Base-by-base conservation (phyloP, 2,113 vertebrate species). In the Quiscalus mexicanus region DNA sequence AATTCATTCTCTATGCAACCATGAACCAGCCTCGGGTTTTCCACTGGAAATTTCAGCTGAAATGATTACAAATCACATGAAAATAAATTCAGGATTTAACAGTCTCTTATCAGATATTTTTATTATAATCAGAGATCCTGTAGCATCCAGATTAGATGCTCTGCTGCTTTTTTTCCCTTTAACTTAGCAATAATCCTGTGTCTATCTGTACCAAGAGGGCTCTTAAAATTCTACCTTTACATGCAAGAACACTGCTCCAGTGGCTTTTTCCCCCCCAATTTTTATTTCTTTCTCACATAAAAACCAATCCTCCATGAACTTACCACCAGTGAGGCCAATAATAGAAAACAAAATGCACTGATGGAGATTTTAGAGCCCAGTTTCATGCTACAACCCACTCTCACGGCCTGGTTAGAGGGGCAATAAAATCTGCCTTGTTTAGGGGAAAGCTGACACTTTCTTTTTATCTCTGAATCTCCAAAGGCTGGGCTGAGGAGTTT, bases 291-390 rank as follows among this genome's bases (percentile, higher is more conserved):
- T 68, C 45, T 37, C 7, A 22, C 64, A 42, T 75, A 79, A 93
- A 92, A 92, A 64, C 16, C 77, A 92, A 47, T 25, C 33, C 53
- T 50, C 52, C n/a, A 15, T 44, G 52, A 86, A 84, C 39, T 89
- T 59, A 47, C 10, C 55, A 50, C 65, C 47, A 28, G 0, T 6
- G 37, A 82, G 91, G 75, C 45, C 63, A 95, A 30, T 52, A 71
- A 70, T 0, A 89, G 30, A 31, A 68, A 84, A 30, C 55, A 91
- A 84, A 88, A 76, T 2, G n/a, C 78, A 39, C 44, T 65, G 59
- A 56, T 33, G 73, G 81, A 82, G 90, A 58, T 78, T 92, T 95
- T 65, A 88, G 56, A 33, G 73, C 82, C 1, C 39, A 71, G 37
- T 83, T 91, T 71, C 23, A 37, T 59, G 60, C 33, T 49, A n/a